Base-by-base conservation (phyloP, 2,888 invertebrate genomes). In the Drosophila rellima region DNA sequence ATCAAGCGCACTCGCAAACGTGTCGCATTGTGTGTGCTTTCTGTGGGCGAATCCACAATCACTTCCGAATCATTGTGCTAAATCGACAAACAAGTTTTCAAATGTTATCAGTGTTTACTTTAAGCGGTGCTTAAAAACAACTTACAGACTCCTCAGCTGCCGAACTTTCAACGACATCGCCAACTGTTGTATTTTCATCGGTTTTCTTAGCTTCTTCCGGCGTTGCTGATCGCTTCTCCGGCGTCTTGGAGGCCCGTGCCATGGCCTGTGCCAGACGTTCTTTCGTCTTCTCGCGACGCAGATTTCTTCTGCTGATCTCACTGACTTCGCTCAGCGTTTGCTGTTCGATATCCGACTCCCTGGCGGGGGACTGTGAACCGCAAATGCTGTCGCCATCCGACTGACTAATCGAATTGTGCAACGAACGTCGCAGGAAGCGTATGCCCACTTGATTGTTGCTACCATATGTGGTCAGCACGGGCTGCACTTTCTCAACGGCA, bases 41-140 rank as follows among this genome's bases (percentile, higher is more conserved):
- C 18, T 8, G 82, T 81, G 11, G 91, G 92, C 3, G 91, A 91
- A n/a, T 86, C 79, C 2, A 82, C 88, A 63, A 91, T 90, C 7
- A 90, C 78, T 7, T 91, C 92, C 1, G 90, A 88, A 18, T 72
- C 68, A 48, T 90, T 76, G 2, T 61, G 71, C 91, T 91, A 47
- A 3, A 67, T 23, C 10, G 8, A 40, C 4, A 18, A 20, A 40
- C 4, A 18, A 20, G 33, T 35, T 0, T 35, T 35, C 2, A 20
- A 13, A 37, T 26, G 13, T 4, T 8, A 15, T 3, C 10, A 20
- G 3, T 6, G 33, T 3, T 17, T 29, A 6, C 6, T 11, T 8
- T 13, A 29, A n/a, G 6, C 4, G 13, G 5, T n/a, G n/a, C 7
- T 35, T 0, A 0, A 35, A 35, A 1, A 5, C 37, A 33, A 33